Conservation (phyloP, 2,113 vertebrate genomes). For the cattle (Bos taurus) region ARS-UCD2.0 NC_037337.1:44456501-44457000, state of each 20-base stretch:
- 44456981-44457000: neutral
- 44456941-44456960: constrained; percentile 7
- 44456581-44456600: neutral
- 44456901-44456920: neutral
- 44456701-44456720: neutral
- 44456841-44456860: neutral
- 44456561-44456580: neutral
- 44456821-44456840: neutral
- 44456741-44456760: neutral
- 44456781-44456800: neutral
- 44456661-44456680: neutral
- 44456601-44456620: neutral
- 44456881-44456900: constrained; percentile 2
- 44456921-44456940: neutral
- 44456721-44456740: neutral
- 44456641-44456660: neutral
- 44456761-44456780: neutral
- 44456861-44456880: neutral
- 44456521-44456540: neutral
- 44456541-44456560: neutral
- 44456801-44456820: neutral
- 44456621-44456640: neutral
- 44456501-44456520: neutral
- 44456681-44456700: neutral
- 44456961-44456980: neutral